Percentiles rank a stretch among this genome's conserved stretches.
These are phyloP conservation scores for Delia radicum DNA, from an alignment of 1,140 invertebrate genomes.

Conservation along the genomic window DNA sequence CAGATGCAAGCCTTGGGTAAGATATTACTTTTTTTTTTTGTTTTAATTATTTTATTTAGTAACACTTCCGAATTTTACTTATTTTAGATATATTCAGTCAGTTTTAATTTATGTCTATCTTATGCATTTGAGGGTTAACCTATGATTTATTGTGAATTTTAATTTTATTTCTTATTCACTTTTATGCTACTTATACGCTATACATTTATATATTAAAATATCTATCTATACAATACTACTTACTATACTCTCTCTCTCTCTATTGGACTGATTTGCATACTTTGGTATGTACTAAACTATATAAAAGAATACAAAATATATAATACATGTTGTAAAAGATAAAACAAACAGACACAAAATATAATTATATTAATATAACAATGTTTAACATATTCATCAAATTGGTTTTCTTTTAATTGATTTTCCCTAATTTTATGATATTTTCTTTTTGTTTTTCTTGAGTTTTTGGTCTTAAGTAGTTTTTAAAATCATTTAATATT, in stretches of 20 bases:
- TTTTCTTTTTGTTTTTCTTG: background rate
- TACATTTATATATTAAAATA: background rate
- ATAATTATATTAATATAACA: background rate
- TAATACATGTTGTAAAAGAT: background rate
- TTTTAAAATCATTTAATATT: background rate
- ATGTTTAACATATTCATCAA: background rate
- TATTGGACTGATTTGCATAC: slow-evolving; percentile 22
- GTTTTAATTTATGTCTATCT: too few species aligned
- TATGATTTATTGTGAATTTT: too few species aligned
- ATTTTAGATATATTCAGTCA: too few species aligned
- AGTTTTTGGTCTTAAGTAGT: background rate
- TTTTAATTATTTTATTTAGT: too few species aligned
- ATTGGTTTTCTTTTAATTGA: background rate
- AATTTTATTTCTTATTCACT: too few species aligned
- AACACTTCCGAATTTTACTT: too few species aligned
- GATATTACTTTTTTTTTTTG: too few species aligned
- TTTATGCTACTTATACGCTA: too few species aligned
- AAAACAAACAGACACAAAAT: background rate
- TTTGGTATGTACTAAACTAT: slow-evolving; percentile 11
- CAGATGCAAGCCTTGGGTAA: too few species aligned
- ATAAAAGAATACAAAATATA: background rate
- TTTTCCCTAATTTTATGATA: background rate
- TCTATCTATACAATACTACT: background rate
- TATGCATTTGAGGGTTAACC: too few species aligned
- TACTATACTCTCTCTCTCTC: background rate